Conservation (phyloP, 2,888 invertebrate genomes). For the Venusia cambrica region DNA sequence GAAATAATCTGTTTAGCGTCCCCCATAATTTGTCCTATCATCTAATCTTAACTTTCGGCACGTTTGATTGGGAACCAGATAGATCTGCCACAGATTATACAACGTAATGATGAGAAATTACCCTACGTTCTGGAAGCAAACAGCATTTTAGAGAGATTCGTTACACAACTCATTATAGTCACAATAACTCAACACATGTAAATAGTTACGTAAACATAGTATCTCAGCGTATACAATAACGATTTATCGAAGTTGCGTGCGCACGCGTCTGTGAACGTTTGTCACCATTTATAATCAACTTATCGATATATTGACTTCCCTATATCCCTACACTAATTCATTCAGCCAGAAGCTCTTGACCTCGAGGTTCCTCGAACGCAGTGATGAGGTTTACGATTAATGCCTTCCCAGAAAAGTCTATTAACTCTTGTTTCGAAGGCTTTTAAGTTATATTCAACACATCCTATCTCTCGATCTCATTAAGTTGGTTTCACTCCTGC, state of each 20-base stretch:
- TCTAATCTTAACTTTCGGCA: conserved; percentile 1
- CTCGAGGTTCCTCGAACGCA: too few species aligned
- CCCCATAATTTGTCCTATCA: conserved; percentile 5
- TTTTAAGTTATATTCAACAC: too few species aligned
- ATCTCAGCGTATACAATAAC: conserved; percentile 22
- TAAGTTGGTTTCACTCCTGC: too few species aligned
- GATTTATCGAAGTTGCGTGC: conserved; percentile 26
- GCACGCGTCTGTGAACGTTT: conserved; percentile 7
- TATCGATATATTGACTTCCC: neutral
- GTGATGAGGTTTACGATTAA: too few species aligned
- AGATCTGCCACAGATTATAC: conserved; percentile 1
- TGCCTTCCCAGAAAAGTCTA: too few species aligned
- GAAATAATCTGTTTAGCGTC: conserved; percentile 4
- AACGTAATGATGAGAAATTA: conserved; percentile 2
- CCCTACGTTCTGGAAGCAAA: conserved; percentile 3
- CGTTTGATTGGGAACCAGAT: neutral
- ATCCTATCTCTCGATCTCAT: too few species aligned
- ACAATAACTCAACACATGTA: conserved; percentile 22
- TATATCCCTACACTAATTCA: conserved; percentile 6
- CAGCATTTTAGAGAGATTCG: conserved; percentile 8
- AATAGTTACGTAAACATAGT: conserved; percentile 12
- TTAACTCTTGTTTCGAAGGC: too few species aligned
- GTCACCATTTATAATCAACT: conserved; percentile 8
- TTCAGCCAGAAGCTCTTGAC: too few species aligned
- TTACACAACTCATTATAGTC: conserved; percentile 5